Evolutionary conservation across 2,888 invertebrate species (phyloP), one percentile per base, ranked within the genome.

Genomic region (Acanthosoma haemorrhoidale): DNA sequence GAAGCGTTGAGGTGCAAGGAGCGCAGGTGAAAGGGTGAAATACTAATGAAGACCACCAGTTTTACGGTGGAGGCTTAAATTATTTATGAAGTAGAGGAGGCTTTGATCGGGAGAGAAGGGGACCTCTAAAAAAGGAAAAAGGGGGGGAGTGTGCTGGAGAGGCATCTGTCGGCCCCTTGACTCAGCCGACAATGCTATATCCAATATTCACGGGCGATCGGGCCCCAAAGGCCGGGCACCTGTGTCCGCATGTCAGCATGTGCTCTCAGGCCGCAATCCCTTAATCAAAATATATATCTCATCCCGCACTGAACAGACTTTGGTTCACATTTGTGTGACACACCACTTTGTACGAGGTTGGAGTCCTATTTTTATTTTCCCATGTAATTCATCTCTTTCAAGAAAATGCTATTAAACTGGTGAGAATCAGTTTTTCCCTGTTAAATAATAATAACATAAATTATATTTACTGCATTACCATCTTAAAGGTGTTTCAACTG

Each of bases 131-230:
- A 25, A 25, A 25, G 51, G 51, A 51, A 51, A 51, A 51, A 51
- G 25, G 61, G 61, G 61, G 41, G 11, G 41, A 16, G n/a, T 41
- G 36, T 18, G 34, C 15, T 61, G 13, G 61, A 61, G 61, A 36
- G 61, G 61, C 61, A 61, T 61, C 61, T 61, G 61, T n/a, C 61
- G 36, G 61, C 13, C 61, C 61, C 61, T 61, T 61, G 61, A 61
- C 61, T 61, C 61, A 21, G 61, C 36, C 60, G 18, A 60, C 41
- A 60, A 60, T 60, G 34, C 60, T 60, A 31, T 60, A 18, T 34
- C 18, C 36, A 32, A 32, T 61, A 61, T 61, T 61, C 61, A 61
- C 21, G 61, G 34, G 5, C 61, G 34, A 61, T 61, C 36, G 61
- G 32, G 34, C 9, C 36, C 18, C 32, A 61, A 61, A 36, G 34